phyloP scores from a whole-genome alignment of 2,113 vertebrate species.

The Pterocles orientalis region DNA sequence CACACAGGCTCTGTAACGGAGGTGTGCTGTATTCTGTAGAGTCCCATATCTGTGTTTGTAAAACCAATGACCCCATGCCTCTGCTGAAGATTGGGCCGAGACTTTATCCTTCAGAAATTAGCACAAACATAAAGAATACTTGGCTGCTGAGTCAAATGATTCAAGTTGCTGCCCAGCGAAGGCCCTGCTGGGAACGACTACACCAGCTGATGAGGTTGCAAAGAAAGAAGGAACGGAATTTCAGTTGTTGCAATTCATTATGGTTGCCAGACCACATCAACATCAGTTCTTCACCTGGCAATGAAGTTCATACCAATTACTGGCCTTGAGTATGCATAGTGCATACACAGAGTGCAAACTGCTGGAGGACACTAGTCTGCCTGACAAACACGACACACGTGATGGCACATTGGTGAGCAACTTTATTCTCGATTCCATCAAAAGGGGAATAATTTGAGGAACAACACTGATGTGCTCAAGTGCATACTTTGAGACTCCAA shows the following conservation, averaged over 20 bases:
- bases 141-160: neutral
- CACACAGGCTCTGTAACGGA: accelerated
- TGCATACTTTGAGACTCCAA: neutral
- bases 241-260: neutral
- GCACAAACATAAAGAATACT: neutral
- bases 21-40: neutral
- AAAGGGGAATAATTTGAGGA: neutral
- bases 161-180: neutral
- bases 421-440: neutral
- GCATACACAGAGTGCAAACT: neutral
- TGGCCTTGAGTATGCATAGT: neutral
- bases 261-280: neutral
- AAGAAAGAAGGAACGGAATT: neutral
- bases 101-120: neutral
- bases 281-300: neutral
- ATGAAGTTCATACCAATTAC: neutral
- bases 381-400: neutral
- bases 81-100: neutral
- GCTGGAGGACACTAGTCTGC: neutral
- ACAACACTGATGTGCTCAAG: accelerated
- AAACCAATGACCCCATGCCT: neutral
- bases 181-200: neutral
- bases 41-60: neutral
- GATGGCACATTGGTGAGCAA: neutral
- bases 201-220: neutral